These are phyloP conservation scores for Leucophenga maculata DNA, from an alignment of 2,888 invertebrate genomes.

Conservation along the genomic window DNA sequence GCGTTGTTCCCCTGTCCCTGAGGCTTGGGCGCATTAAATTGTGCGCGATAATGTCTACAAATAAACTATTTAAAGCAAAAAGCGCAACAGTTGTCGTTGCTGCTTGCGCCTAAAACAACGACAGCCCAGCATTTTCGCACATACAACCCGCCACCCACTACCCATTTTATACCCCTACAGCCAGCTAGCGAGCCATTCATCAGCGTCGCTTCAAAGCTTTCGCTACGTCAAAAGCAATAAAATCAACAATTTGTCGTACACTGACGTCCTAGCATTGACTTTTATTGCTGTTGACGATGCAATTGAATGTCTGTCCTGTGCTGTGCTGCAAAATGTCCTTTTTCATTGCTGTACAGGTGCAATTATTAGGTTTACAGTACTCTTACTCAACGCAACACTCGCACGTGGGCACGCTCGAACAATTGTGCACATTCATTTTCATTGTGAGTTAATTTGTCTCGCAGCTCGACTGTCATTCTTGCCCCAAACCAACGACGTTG, in stretches of 20 bases:
- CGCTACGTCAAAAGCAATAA: conserved; percentile 14
- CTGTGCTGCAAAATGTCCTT: background rate
- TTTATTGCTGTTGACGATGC: conserved; percentile 41
- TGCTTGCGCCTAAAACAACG: too few relatives aligned
- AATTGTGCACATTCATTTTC: conserved; percentile 8
- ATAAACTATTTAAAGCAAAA: conserved; percentile 5
- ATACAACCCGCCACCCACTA: background rate
- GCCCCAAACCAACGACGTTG: background rate
- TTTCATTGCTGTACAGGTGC: conserved; percentile 14
- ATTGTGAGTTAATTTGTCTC: conserved; percentile 39
- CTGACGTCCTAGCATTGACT: conserved; percentile 41
- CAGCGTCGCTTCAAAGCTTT: background rate
- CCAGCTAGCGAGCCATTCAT: background rate
- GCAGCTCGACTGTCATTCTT: conserved; percentile 1
- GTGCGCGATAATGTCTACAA: background rate
- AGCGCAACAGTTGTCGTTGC: too few relatives aligned
- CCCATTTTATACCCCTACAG: background rate
- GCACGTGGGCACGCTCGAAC: background rate
- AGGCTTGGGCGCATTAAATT: conserved; percentile 13
- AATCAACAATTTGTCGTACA: conserved; percentile 41
- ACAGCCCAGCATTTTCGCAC: background rate
- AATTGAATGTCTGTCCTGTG: conserved; percentile 9
- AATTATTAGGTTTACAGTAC: conserved; percentile 33
- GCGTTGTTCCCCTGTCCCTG: background rate
- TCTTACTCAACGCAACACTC: background rate